A percentile compares a stretch with the other conserved stretches of the same genome.
These are phyloP conservation scores for Parnassius mnemosyne DNA, from an alignment of 2,888 invertebrate genomes.

Conservation along the genomic window DNA sequence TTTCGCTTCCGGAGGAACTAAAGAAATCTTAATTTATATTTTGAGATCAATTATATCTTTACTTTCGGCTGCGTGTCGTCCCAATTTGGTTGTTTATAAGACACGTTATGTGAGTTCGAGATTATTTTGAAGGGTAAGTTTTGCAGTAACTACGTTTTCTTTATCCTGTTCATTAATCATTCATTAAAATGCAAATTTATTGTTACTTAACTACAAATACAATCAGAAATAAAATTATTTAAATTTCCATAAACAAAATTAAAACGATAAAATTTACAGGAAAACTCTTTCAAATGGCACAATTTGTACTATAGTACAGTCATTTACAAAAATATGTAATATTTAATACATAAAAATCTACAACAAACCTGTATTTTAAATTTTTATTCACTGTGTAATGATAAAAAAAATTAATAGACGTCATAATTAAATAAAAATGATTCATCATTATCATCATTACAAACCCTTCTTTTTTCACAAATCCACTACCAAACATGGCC, in stretches of 20 bases:
- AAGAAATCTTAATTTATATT: conserved; percentile 55
- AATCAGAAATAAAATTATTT: conserved; percentile 15
- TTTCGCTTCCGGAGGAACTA: conserved; percentile 64
- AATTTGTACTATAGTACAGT: conserved; percentile 29
- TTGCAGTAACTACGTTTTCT: too few species aligned
- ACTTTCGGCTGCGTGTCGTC: conserved; percentile 44
- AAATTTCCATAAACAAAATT: conserved; percentile 8
- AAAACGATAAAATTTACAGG: conserved; percentile 18
- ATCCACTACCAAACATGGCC: too few species aligned
- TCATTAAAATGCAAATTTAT: conserved; percentile 7
- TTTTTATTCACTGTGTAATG: too few species aligned
- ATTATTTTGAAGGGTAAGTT: too few species aligned
- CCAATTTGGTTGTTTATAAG: conserved; percentile 41
- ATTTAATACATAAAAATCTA: neutral
- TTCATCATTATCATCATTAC: too few species aligned
- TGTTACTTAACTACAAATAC: neutral
- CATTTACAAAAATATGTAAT: conserved; percentile 17
- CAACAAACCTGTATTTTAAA: too few species aligned
- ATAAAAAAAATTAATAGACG: too few species aligned
- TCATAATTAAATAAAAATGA: too few species aligned
- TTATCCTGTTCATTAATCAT: too few species aligned
- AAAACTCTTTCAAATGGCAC: conserved; percentile 26
- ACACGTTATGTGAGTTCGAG: neutral
- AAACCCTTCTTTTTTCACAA: too few species aligned
- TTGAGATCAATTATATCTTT: conserved; percentile 66